Conservation (phyloP, 1,140 invertebrate genomes). For the Agrilus planipennis region DNA sequence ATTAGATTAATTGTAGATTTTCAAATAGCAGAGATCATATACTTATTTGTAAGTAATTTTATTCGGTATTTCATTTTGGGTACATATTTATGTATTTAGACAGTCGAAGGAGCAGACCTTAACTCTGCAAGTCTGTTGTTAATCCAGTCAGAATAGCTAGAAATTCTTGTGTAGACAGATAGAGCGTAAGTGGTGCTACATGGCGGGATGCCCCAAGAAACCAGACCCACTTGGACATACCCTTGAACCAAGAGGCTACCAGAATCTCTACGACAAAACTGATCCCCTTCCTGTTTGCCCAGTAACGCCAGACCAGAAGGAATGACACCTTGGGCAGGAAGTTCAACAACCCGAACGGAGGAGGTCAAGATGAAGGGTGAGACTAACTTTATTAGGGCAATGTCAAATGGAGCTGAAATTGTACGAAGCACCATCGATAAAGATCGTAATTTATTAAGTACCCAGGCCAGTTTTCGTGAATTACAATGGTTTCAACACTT, state of each 20-base stretch:
- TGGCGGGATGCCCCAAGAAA: constrained; percentile 60
- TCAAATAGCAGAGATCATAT: too few species aligned
- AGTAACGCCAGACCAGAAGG: too few species aligned
- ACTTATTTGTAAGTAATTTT: too few species aligned
- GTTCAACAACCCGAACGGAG: constrained; percentile 36
- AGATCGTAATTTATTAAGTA: constrained; percentile 21
- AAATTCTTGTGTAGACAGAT: constrained; percentile 55
- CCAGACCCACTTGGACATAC: constrained; percentile 43
- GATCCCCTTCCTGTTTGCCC: constrained; percentile 13
- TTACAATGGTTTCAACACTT: constrained; percentile 27
- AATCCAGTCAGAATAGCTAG: constrained; percentile 36
- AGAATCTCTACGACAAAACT: constrained; percentile 44
- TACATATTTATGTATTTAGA: too few species aligned
- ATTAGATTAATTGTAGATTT: too few species aligned
- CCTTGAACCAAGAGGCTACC: constrained; percentile 41
- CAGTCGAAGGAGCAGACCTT: too few species aligned
- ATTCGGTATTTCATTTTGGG: too few species aligned
- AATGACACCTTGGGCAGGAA: constrained; percentile 34
- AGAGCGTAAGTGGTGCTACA: constrained; percentile 48
- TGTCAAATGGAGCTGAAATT: constrained; percentile 42
- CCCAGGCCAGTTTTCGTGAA: constrained; percentile 42
- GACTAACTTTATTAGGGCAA: constrained; percentile 47
- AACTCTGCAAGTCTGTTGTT: too few species aligned
- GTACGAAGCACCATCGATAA: constrained; percentile 1
- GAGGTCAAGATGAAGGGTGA: constrained; percentile 40